Evolutionary conservation across 2,797 vertebrate genomes (phyloP).

Genomic region (Mormyrus proboscirostris): DNA sequence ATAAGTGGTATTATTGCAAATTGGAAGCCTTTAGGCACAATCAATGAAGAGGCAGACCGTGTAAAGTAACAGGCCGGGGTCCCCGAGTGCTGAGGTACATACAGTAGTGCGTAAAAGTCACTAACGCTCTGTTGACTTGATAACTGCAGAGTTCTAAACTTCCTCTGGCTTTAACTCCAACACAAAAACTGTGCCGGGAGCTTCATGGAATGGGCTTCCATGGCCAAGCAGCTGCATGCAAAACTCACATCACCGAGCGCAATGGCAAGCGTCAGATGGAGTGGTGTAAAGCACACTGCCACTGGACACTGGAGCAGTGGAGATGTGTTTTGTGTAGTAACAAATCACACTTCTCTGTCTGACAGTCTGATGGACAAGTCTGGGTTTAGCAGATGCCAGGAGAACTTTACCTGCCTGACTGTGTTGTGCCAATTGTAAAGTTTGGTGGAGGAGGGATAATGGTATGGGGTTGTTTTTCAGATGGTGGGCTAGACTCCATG

Average conservation of each 20-base stretch:
- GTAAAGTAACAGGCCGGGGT: not conserved
- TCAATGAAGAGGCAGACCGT: not conserved
- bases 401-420: not conserved
- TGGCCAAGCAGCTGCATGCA: not conserved
- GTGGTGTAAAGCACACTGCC: not conserved
- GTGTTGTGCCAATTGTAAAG: not conserved
- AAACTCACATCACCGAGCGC: not conserved
- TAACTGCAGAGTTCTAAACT: not conserved
- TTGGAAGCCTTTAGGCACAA: not conserved
- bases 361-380: no score
- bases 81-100: not conserved
- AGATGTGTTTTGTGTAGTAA: no score
- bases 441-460: not conserved
- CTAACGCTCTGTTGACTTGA: not conserved
- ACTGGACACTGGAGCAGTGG: not conserved
- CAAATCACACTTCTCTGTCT: no score
- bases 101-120: not conserved
- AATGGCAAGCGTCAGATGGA: not conserved
- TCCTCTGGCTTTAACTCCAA: not conserved
- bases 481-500: not conserved
- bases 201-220: not conserved
- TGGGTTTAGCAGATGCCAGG: not conserved
- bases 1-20: not conserved
- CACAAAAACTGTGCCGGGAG: not conserved
- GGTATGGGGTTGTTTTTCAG: not conserved